Evolutionary conservation across 2,888 invertebrate genomes (phyloP), one percentile per base, ranked within the genome.

Genomic region (Chloroclysta siterata): DNA sequence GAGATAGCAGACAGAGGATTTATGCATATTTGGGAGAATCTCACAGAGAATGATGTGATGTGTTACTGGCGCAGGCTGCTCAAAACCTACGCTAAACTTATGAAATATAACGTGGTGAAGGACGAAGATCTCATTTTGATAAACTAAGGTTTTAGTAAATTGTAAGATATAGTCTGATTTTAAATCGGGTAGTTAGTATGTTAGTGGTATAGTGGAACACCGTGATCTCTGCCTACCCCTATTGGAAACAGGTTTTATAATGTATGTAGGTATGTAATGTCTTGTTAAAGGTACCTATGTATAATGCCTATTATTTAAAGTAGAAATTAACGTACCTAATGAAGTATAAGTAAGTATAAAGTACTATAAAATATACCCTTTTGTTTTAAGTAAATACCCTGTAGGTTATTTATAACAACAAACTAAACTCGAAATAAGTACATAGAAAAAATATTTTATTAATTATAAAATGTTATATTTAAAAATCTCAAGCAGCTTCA

Each of bases 41-140:
- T 99, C 62, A 94, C 94, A 73, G 95, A 98, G 93, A 94, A 95
- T 60, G 97, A 98, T 85, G 94, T 99, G 0, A 93, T 93, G 69
- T 98, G 98, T 80, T 99, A 98, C 84, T 99, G 99, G 99, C 94
- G 93, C 71, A 95, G 94, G 70, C 89, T 99, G 60, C 85, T 99
- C 7, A 94, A 93, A 63, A 93, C 93, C 72, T 99, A 98, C 86
- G 92, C 95, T 1, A 95, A 95, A 78, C 89, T 98, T 50, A 79
- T 98, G 7, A 95, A 93, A 54, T 98, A 95, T 83, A 88, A 95
- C 69, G 94, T 96, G 8, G 81, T 84, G 29, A 87, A 92, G 71
- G 95, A 96, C 80, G 72, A 85, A n/a, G 85, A 90, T 80, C 85
- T 96, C 51, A 94, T 95, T 48, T 90, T 90, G 82, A 89, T 96